A percentile compares a stretch with the other conserved stretches of the same genome.
phyloP scores from a whole-genome alignment of 2,113 vertebrate genomes.

The Clarias gariepinus region DNA sequence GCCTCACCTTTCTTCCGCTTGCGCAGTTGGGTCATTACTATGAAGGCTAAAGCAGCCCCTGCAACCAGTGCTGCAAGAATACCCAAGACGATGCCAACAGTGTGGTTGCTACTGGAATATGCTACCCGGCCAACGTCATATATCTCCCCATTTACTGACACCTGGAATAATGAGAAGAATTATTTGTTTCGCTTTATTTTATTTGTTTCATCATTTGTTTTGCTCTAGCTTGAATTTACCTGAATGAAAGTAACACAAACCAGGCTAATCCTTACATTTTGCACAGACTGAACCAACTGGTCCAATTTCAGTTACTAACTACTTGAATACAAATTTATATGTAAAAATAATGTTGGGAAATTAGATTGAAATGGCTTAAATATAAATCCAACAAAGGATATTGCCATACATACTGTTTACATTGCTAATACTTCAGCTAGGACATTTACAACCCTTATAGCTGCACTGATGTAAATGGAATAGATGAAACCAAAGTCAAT shows the following conservation, averaged over 20 bases:
- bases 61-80: conserved; percentile 69
- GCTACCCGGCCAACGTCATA: conserved; percentile 79
- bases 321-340: not conserved
- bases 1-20: conserved; percentile 76
- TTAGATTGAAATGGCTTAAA: not conserved
- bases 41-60: conserved; percentile 61
- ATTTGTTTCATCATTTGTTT: not conserved
- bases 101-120: conserved; percentile 46
- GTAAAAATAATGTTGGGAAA: not conserved
- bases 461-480: not conserved
- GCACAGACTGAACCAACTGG: not conserved
- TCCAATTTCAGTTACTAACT: not conserved
- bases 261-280: not conserved
- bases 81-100: conserved; percentile 72
- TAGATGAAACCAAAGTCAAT: not conserved
- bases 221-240: not conserved
- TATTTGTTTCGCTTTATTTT: not conserved
- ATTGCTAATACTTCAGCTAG: not conserved
- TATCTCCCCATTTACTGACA: conserved; percentile 72
- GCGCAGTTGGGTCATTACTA: conserved; percentile 67
- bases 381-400: not conserved
- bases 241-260: not conserved
- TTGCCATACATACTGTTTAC: not conserved
- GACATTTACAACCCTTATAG: not conserved
- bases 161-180: conserved; percentile 52